These are phyloP conservation scores for Lichenostomus cassidix DNA, from an alignment of 2,113 vertebrate genomes.

Conservation along the genomic window DNA sequence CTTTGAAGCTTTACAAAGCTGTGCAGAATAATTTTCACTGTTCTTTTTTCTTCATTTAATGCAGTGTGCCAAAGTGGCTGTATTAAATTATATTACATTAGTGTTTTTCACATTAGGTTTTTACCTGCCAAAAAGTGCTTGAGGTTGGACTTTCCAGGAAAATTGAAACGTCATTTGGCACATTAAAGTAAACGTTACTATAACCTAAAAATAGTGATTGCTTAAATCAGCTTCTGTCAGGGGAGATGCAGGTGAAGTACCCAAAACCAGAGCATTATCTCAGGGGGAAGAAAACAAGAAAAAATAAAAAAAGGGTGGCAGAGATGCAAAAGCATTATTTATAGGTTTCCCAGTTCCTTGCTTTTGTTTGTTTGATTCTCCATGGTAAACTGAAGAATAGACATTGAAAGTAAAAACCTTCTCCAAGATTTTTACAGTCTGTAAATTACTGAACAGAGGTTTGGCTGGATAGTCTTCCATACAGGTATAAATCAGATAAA, in stretches of 20 bases:
- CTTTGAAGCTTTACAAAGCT: background rate
- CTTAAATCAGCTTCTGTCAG: background rate
- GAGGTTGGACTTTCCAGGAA: constrained; percentile 13
- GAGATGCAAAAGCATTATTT: background rate
- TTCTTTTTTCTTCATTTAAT: background rate
- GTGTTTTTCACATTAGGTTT: constrained; percentile 19
- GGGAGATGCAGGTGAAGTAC: background rate
- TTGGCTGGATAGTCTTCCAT: background rate
- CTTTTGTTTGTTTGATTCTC: background rate
- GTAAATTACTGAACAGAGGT: background rate
- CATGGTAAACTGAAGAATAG: background rate
- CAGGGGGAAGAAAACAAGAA: background rate
- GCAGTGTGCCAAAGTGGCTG: background rate
- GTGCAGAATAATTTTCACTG: background rate
- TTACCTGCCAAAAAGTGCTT: background rate
- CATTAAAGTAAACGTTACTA: background rate
- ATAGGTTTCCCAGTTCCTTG: background rate
- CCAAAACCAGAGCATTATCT: background rate
- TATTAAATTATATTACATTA: background rate
- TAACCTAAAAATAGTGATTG: background rate
- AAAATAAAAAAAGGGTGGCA: background rate
- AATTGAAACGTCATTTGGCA: background rate
- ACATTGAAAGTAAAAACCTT: background rate
- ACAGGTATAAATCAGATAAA: constrained; percentile 14
- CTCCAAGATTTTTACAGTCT: background rate